These are phyloP conservation scores for Poeciliopsis turneri DNA, from an alignment of 2,797 vertebrate species.

Conservation along the genomic window DNA sequence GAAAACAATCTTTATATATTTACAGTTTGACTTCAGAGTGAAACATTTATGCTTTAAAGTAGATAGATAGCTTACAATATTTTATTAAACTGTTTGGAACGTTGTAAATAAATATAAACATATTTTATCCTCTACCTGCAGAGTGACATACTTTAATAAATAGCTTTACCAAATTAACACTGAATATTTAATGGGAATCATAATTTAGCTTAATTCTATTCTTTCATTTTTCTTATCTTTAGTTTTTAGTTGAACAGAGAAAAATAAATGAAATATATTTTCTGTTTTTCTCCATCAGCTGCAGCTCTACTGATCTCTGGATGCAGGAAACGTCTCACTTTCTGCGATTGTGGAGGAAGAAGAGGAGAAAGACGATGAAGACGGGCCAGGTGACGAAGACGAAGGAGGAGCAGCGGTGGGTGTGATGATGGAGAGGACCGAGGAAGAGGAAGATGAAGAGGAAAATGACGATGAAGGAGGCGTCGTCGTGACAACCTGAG, in stretches of 20 bases:
- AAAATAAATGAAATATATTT: background rate
- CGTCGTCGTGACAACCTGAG: background rate
- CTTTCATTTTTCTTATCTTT: background rate
- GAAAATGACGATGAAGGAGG: background rate
- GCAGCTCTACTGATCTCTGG: background rate
- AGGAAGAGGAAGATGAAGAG: background rate
- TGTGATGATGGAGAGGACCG: slow-evolving; percentile 54
- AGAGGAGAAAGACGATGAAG: background rate
- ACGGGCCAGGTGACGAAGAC: background rate
- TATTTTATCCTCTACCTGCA: background rate
- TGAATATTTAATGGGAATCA: background rate
- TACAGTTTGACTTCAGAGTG: background rate
- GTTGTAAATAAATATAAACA: background rate
- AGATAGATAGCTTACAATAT: background rate
- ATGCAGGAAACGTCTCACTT: background rate
- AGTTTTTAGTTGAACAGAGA: background rate
- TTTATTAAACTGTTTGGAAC: background rate
- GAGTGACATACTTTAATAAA: slow-evolving; percentile 31
- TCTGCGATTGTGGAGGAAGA: background rate
- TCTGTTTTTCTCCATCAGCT: background rate
- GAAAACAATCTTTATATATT: background rate
- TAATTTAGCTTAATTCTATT: slow-evolving; percentile 1
- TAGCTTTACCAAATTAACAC: background rate
- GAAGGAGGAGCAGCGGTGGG: slow-evolving; percentile 28
- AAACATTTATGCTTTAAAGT: background rate